These are phyloP conservation scores for Dryobates pubescens DNA, from an alignment of 2,797 vertebrate species.

Conservation along the genomic window DNA sequence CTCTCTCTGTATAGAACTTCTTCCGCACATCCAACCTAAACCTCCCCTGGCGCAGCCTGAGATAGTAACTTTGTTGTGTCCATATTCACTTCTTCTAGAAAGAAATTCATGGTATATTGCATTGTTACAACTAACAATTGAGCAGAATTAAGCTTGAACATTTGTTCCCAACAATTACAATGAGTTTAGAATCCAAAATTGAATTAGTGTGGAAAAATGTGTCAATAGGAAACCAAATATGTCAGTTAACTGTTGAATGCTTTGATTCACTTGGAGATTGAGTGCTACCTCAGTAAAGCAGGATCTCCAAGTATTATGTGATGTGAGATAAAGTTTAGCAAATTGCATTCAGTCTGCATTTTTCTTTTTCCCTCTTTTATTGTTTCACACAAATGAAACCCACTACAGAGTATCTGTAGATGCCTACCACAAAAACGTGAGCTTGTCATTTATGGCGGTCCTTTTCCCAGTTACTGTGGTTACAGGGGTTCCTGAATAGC, in stretches of 20 bases:
- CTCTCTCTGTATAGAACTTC: too few species aligned
- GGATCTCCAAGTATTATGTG: neutral
- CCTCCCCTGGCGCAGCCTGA: too few species aligned
- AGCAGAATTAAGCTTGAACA: neutral
- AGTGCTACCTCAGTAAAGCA: constrained; percentile 7
- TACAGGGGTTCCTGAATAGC: neutral
- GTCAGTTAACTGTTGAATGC: neutral
- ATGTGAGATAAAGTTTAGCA: neutral
- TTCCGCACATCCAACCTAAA: too few species aligned
- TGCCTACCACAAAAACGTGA: neutral
- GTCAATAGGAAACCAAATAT: neutral
- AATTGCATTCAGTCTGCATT: neutral
- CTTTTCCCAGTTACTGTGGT: neutral
- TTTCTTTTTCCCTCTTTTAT: neutral
- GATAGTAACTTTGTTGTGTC: neutral
- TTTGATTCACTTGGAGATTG: constrained; percentile 11
- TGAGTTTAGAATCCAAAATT: neutral
- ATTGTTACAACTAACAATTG: neutral
- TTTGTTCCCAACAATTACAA: neutral
- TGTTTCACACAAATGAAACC: neutral
- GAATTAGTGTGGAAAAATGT: constrained; percentile 20
- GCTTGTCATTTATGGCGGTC: neutral
- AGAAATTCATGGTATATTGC: neutral
- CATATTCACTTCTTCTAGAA: neutral
- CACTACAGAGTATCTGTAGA: neutral